Evolutionary conservation across 2,797 vertebrate genomes (phyloP).

Genomic region (Sebastes oblongus): DNA sequence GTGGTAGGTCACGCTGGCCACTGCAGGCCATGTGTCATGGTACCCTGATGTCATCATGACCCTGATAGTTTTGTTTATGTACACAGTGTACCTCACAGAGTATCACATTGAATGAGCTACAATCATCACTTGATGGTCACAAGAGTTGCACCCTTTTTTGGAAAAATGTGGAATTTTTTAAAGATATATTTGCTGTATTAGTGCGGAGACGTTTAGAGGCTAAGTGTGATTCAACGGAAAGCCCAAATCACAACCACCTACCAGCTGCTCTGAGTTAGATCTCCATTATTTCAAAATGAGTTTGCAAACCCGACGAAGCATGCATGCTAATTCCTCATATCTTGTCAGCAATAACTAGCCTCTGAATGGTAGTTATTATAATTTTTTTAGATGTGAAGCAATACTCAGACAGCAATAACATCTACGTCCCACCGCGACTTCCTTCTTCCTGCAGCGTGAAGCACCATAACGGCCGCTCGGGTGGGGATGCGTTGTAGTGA

Average conservation of each 20-base stretch:
- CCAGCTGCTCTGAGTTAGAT: constrained; percentile 59
- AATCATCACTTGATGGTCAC: constrained; percentile 32
- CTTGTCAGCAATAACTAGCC: constrained; percentile 80
- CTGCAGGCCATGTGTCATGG: constrained; percentile 21
- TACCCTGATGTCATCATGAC: constrained; percentile 35
- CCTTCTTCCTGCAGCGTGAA: constrained; percentile 58
- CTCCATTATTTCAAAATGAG: neutral
- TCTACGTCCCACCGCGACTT: constrained; percentile 56
- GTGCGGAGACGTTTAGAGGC: neutral
- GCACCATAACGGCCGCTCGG: constrained; percentile 2
- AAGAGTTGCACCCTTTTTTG: neutral
- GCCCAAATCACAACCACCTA: neutral
- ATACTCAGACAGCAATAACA: constrained; percentile 87
- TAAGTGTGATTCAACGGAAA: neutral
- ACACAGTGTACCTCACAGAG: constrained; percentile 40
- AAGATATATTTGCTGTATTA: neutral
- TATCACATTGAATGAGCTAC: constrained; percentile 55
- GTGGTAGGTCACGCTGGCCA: constrained; percentile 19
- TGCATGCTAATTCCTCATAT: constrained; percentile 8
- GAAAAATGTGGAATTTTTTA: neutral
- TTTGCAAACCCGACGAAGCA: neutral
- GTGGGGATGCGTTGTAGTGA: constrained; percentile 3
- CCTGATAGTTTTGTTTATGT: constrained; percentile 42
- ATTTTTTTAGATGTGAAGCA: constrained; percentile 77
- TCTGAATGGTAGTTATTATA: constrained; percentile 57